These are phyloP conservation scores for Avahi laniger DNA, from an alignment of 2,797 vertebrate genomes.

Conservation along the genomic window DNA sequence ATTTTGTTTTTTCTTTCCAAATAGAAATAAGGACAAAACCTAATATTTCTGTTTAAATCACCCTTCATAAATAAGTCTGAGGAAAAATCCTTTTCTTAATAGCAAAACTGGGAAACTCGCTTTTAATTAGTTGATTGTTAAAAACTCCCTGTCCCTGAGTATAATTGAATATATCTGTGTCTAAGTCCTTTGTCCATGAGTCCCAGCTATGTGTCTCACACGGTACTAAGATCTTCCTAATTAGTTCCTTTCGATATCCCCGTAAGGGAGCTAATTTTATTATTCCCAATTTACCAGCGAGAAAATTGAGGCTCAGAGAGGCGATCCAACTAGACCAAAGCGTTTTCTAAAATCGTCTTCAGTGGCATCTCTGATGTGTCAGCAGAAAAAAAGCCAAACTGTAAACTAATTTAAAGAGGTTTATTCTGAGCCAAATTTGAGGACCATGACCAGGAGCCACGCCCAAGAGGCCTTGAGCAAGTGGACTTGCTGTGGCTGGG, in stretches of 20 bases:
- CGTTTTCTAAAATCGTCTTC: neutral
- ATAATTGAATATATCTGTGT: neutral
- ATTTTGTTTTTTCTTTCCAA: neutral
- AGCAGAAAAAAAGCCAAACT: too few species aligned
- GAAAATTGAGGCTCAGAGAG: neutral
- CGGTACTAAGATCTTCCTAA: neutral
- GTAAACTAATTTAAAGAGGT: too few species aligned
- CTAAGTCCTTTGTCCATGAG: neutral
- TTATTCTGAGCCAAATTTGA: too few species aligned
- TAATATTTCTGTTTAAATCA: neutral
- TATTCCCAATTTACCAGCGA: neutral
- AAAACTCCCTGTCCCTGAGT: neutral
- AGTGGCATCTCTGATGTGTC: neutral
- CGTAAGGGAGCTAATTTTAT: neutral
- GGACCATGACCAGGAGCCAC: too few species aligned
- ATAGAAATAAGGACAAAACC: neutral
- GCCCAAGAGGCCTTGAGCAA: too few species aligned
- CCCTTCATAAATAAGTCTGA: neutral
- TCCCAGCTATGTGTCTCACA: neutral
- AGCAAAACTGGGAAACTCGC: neutral
- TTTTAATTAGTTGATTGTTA: neutral
- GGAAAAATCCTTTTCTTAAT: neutral
- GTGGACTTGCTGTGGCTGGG: too few species aligned
- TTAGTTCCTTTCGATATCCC: neutral
- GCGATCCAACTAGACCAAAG: neutral